Conservation (phyloP, 1,140 invertebrate species). For the Triops longicaudatus region DNA sequence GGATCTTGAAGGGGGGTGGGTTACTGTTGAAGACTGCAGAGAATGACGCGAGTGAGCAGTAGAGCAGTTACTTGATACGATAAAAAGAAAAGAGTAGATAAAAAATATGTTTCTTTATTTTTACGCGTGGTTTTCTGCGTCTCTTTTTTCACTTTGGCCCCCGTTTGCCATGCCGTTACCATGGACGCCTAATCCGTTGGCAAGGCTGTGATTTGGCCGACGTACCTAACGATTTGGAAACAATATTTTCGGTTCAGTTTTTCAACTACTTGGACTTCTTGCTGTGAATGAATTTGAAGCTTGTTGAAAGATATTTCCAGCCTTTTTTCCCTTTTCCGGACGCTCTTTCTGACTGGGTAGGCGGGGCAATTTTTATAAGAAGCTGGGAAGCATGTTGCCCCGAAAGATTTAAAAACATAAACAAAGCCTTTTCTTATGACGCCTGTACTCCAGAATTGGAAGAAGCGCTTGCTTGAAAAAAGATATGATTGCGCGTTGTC, state of each 20-base stretch:
- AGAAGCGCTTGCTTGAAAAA: no score
- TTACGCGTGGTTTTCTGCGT: background rate
- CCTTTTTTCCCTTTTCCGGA: no score
- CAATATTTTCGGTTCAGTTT: background rate
- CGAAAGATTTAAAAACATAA: no score
- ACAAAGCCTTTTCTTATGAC: no score
- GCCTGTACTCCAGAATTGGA: no score
- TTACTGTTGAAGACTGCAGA: background rate
- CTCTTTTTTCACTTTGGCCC: background rate
- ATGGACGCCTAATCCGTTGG: slow-evolving; percentile 14
- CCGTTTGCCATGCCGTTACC: background rate
- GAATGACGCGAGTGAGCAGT: slow-evolving; percentile 6
- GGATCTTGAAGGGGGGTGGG: background rate
- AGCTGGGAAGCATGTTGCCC: no score
- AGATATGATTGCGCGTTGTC: no score
- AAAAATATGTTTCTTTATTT: background rate
- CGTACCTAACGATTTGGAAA: slow-evolving; percentile 8
- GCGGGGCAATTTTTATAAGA: no score
- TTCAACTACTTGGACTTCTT: background rate
- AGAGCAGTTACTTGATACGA: background rate
- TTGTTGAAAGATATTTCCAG: background rate
- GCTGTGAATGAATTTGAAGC: slow-evolving; percentile 3
- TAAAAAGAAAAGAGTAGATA: background rate
- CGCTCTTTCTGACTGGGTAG: no score
- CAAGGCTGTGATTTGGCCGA: slow-evolving; percentile 1